These are phyloP conservation scores for Cyrtonyx montezumae DNA, from an alignment of 2,113 vertebrate genomes.

Conservation along the genomic window DNA sequence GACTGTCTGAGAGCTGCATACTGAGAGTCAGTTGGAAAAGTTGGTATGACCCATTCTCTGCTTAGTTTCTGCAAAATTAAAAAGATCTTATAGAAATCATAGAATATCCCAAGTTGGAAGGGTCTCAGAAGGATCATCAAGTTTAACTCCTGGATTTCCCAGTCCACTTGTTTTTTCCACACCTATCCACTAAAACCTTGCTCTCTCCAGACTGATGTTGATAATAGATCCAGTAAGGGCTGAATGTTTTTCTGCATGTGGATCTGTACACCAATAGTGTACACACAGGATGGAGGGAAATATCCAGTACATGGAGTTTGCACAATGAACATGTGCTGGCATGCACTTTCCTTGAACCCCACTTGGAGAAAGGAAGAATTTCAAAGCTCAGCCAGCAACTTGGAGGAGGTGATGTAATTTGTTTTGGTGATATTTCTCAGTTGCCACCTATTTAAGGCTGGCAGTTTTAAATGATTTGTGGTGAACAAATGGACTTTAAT, in stretches of 20 bases:
- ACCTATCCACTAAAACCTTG: not conserved
- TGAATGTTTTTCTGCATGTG: not conserved
- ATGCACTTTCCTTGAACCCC: slow-evolving; percentile 58
- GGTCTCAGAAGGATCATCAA: no score
- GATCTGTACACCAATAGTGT: not conserved
- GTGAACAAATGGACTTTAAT: slow-evolving; percentile 62
- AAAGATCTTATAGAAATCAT: not conserved
- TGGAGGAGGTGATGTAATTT: slow-evolving; percentile 67
- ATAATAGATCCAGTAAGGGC: not conserved
- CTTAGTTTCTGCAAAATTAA: not conserved
- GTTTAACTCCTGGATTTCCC: not conserved
- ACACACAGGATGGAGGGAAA: accelerated
- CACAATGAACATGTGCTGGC: not conserved
- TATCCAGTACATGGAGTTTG: not conserved
- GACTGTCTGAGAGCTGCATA: not conserved
- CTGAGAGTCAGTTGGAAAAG: not conserved
- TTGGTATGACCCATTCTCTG: not conserved
- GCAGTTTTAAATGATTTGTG: slow-evolving; percentile 63
- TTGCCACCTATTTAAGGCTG: slow-evolving; percentile 70
- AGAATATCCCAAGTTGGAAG: no score
- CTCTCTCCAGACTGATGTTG: not conserved
- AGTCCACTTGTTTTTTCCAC: not conserved
- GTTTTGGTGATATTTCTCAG: slow-evolving; percentile 70
- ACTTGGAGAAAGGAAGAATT: slow-evolving; percentile 40
- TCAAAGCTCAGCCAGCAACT: slow-evolving; percentile 42